Evolutionary conservation across 2,797 vertebrate species (phyloP).

Genomic region (Propithecus deckenii): DNA sequence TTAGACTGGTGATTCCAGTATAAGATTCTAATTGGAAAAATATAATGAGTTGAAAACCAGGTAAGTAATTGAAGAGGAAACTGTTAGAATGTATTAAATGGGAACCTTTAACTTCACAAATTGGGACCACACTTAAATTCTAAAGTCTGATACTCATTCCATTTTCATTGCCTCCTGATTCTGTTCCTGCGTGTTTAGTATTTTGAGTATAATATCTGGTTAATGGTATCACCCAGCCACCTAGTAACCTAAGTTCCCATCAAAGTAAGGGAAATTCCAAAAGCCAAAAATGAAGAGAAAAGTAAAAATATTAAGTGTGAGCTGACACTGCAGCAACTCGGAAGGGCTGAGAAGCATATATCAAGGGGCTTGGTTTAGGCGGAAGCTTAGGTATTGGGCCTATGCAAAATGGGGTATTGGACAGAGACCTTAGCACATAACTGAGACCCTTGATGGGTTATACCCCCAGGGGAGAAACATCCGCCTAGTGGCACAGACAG

Average conservation of each 20-base stretch:
- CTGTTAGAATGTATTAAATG: background rate
- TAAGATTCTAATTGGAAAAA: background rate
- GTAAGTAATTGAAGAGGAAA: constrained; percentile 28
- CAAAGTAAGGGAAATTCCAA: constrained; percentile 17
- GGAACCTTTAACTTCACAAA: background rate
- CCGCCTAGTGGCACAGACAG: background rate
- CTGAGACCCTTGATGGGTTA: background rate
- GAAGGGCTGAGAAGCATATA: background rate
- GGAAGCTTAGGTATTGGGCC: background rate
- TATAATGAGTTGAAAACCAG: background rate
- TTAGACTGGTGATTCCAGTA: background rate
- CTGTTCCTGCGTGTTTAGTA: background rate
- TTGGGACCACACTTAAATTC: background rate
- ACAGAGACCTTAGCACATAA: background rate
- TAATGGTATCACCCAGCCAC: background rate
- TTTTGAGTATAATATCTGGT: constrained; percentile 15
- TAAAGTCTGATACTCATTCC: background rate
- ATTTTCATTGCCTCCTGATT: constrained; percentile 24
- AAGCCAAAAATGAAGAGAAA: background rate
- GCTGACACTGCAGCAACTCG: background rate
- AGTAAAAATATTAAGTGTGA: background rate
- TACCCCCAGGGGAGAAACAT: background rate
- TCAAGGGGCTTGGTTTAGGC: background rate
- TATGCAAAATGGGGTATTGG: background rate
- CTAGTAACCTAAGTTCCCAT: background rate